These are phyloP conservation scores for Orussus abietinus DNA, from an alignment of 1,140 invertebrate genomes.

Conservation along the genomic window DNA sequence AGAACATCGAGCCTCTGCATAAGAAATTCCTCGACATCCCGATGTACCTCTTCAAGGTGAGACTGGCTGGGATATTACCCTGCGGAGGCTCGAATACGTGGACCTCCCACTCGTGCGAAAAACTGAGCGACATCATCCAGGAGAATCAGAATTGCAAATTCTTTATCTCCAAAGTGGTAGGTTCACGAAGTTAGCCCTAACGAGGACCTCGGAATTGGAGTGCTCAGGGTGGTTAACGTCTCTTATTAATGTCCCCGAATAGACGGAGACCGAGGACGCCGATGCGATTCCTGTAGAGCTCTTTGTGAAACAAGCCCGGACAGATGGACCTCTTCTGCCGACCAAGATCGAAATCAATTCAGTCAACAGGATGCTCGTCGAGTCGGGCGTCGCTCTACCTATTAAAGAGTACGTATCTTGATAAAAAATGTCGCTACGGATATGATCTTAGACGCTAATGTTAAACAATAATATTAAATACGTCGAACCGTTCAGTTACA, in stretches of 20 bases:
- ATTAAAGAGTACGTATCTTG: slow-evolving; percentile 38
- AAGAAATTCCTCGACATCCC: slow-evolving; percentile 42
- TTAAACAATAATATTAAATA: slow-evolving; percentile 9
- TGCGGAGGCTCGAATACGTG: slow-evolving; percentile 52
- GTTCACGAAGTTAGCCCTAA: slow-evolving; percentile 8
- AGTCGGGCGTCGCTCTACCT: slow-evolving; percentile 56
- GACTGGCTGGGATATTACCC: slow-evolving; percentile 55
- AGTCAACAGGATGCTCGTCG: slow-evolving; percentile 55
- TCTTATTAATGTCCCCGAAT: neutral
- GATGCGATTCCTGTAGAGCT: slow-evolving; percentile 56
- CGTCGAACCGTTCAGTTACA: slow-evolving; percentile 16
- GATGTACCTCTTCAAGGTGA: slow-evolving; percentile 54
- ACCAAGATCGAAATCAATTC: slow-evolving; percentile 52
- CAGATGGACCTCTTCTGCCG: slow-evolving; percentile 51
- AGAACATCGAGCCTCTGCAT: slow-evolving; percentile 45
- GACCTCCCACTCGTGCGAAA: slow-evolving; percentile 53
- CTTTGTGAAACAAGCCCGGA: slow-evolving; percentile 50
- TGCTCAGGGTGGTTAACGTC: neutral
- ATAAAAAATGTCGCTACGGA: neutral
- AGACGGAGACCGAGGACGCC: slow-evolving; percentile 43
- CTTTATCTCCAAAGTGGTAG: slow-evolving; percentile 42
- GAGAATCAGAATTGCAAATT: slow-evolving; percentile 36
- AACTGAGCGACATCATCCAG: slow-evolving; percentile 52
- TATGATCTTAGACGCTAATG: too few relatives aligned
- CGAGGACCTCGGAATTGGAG: too few relatives aligned